Base-by-base conservation (phyloP, 2,113 vertebrate genomes). In the Microtus ochrogaster region DNA sequence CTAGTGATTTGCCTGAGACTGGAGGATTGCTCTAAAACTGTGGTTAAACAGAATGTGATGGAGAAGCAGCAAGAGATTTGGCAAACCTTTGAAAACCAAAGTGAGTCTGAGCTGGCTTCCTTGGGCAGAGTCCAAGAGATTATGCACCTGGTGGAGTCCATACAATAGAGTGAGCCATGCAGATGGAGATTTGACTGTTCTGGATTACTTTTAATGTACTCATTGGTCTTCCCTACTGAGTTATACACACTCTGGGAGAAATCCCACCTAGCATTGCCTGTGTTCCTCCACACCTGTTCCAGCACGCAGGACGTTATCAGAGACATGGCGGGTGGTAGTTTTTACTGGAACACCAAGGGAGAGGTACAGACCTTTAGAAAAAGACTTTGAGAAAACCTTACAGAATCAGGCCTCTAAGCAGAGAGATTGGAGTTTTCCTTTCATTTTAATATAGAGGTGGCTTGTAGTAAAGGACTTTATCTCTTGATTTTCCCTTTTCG, bases 401-500 rank as follows among this genome's bases (percentile, higher is more conserved):
- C 85, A 83, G 47, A 41, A 22, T 85, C 39, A 92, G 33, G 88
- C 84, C 19, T 12, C 79, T 78, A 82, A 76, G 36, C 61, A 89
- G 55, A 28, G 33, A 65, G 72, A 77, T 7, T 41, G 70, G 58
- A 74, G 26, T 44, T 21, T 73, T 2, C 19, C 44, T 24, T 73
- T 2, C 19, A 19, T 33, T 76, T 94, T 94, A 68, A 28, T 72
- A n/a, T 74, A 49, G 39, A 73, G 82, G 44, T 52, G 22, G 41
- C 12, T 65, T 85, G 2, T 61, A 93, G 68, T 70, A 61, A 89
- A 47, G 2, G 3, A 14, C 44, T 52, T 36, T 41, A 74, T 93
- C 77, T 91, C 83, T 44, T 85, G 30, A 17, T 90, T 97, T 95
- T 65, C 63, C 41, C n/a, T 41, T 81, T 44, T 92, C n/a, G 81